These are phyloP conservation scores for Sigmodon hispidus DNA, from an alignment of 2,113 vertebrate genomes.

Conservation along the genomic window DNA sequence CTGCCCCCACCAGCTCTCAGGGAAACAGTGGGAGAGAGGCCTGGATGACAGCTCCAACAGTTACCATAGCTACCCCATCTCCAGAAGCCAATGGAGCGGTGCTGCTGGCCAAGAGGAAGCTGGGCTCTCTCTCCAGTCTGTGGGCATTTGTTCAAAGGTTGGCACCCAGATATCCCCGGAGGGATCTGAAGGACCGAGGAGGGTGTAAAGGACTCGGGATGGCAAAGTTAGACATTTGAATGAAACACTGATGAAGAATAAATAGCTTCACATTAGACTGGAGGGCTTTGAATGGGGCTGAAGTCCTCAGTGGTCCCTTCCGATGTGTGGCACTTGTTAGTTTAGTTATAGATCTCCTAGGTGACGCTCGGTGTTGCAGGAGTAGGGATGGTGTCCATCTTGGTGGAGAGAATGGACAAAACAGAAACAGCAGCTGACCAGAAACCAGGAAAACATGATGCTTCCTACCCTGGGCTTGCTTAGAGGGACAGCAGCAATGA, in stretches of 20 bases:
- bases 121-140: neutral
- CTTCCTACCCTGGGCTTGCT: neutral
- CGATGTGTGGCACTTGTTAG: neutral
- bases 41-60: neutral
- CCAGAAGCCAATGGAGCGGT: neutral
- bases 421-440: neutral
- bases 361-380: neutral
- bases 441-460: neutral
- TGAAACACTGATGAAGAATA: neutral
- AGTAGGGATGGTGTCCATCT: neutral
- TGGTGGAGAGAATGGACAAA: neutral
- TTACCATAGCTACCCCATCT: neutral
- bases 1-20: neutral
- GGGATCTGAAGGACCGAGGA: neutral
- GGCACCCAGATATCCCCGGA: neutral
- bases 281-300: neutral
- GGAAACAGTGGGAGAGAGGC: constrained; percentile 21
- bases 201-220: neutral
- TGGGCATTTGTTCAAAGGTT: neutral
- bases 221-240: neutral
- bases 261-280: neutral
- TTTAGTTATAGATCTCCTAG: neutral
- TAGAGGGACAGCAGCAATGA: neutral
- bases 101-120: neutral
- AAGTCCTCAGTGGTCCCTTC: neutral